Conservation (phyloP, 1,140 invertebrate genomes). For the Micrasema minimum region DNA sequence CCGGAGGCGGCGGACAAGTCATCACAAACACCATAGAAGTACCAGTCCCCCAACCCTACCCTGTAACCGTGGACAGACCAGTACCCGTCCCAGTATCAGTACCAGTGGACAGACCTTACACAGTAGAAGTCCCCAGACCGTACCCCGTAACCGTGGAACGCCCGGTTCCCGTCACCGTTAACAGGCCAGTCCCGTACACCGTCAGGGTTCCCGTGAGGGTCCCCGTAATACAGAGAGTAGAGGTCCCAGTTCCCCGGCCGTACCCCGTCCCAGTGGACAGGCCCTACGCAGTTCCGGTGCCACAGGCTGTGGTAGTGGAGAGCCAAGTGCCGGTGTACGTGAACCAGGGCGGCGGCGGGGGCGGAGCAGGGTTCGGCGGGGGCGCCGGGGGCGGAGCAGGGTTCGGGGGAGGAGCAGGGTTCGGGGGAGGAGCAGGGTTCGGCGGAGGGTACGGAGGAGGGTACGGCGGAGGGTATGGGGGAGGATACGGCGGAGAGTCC, state of each 20-base stretch:
- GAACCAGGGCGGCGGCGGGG: conserved; percentile 51
- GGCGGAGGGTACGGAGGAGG: neutral
- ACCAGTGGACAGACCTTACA: conserved; percentile 68
- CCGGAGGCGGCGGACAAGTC: conserved; percentile 51
- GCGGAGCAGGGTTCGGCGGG: conserved; percentile 48
- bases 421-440: conserved; percentile 24
- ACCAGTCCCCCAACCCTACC: conserved; percentile 58
- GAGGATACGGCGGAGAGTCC: conserved; percentile 47
- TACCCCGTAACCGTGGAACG: conserved; percentile 70
- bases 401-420: conserved; percentile 18
- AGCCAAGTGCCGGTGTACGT: conserved; percentile 54
- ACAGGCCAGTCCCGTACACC: conserved; percentile 69
- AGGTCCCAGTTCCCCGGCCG: conserved; percentile 40
- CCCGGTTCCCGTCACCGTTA: conserved; percentile 67
- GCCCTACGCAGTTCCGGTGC: conserved; percentile 44
- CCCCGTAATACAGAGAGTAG: conserved; percentile 35
- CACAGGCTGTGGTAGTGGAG: conserved; percentile 40
- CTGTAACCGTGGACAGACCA: conserved; percentile 53
- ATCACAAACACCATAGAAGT: conserved; percentile 55
- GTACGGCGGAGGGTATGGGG: conserved; percentile 28
- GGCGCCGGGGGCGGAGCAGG: neutral
- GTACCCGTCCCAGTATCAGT: conserved; percentile 70
- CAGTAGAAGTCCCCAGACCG: conserved; percentile 67
- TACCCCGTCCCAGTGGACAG: conserved; percentile 44
- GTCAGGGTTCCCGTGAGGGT: conserved; percentile 64